Evolutionary conservation across 1,140 invertebrate species (phyloP).

Genomic region (Bemisia tabaci): DNA sequence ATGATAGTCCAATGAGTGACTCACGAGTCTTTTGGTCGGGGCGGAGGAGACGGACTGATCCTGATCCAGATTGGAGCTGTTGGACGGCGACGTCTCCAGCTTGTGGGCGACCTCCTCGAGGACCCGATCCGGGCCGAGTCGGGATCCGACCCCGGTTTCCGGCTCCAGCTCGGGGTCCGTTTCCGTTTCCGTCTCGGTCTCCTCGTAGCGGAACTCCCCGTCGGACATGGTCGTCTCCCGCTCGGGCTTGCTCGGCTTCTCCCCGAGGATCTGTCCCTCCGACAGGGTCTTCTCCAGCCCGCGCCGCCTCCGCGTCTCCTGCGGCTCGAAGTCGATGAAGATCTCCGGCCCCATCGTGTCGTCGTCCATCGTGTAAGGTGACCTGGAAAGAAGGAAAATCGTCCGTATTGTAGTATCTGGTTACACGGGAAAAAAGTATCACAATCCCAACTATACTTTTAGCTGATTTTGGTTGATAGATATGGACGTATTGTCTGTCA

Average conservation of each 20-base stretch:
- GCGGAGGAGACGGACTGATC: neutral
- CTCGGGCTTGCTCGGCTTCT: slow-evolving; percentile 26
- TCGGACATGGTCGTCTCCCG: slow-evolving; percentile 19
- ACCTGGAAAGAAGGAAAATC: neutral
- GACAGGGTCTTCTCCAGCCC: slow-evolving; percentile 60
- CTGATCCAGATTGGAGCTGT: neutral
- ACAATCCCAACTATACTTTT: no score
- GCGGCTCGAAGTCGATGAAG: slow-evolving; percentile 63
- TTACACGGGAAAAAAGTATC: neutral
- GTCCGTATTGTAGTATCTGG: neutral
- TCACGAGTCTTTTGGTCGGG: neutral
- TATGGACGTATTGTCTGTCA: no score
- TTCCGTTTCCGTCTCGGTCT: slow-evolving; percentile 10
- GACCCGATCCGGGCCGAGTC: no score
- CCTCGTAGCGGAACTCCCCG: slow-evolving; percentile 16
- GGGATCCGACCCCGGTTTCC: no score
- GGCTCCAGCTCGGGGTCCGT: no score
- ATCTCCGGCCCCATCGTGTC: slow-evolving; percentile 39
- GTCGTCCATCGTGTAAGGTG: neutral
- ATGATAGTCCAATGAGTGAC: no score
- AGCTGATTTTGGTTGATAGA: neutral
- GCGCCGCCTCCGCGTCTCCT: slow-evolving; percentile 25
- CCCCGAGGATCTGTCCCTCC: slow-evolving; percentile 60
- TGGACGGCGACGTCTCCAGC: neutral
- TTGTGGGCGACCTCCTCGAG: neutral